Base-by-base conservation (phyloP, 2,888 invertebrate genomes). In the Notocelia uddmanniana region DNA sequence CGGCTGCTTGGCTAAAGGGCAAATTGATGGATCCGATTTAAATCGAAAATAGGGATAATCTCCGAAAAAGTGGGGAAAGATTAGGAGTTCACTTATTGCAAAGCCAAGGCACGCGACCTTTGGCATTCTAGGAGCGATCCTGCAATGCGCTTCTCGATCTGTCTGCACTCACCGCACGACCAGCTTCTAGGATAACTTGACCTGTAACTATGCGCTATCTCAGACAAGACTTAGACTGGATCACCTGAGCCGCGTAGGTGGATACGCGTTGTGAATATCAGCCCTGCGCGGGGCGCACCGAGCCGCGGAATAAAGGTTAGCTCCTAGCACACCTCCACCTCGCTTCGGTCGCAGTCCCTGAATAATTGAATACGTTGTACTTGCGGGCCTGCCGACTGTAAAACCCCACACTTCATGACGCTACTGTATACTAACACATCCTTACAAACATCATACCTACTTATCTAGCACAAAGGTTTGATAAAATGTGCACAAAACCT, bases 21-120 rank as follows among this genome's bases (percentile, higher is more conserved):
- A 37, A 62, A 64, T 68, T 58, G 58, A 68, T 57, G 55, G 62
- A 72, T 55, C 68, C 54, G 62, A 68, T 72, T 68, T 37, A 67
- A 70, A 68, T 68, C 62, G 75, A 79, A 69, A 78, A 78, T 76
- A 74, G 80, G 75, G 77, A 78, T 75, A 80, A 78, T 79, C 74
- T 79, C 76, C 76, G 74, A 78, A 81, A 81, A 83, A 77, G 73
- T 77, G 77, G 74, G 50, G 76, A 77, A 78, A 78, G 80, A 80
- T 79, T 80, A 76, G 76, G 78, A 82, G 79, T 82, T 75, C 72
- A 69, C 59, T 74, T 72, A 78, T 78, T 79, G 57, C 60, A 55
- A 52, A 75, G 78, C 74, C 68, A 79, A 77, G 62, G 45, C 60
- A 66, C 48, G 55, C 70, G 75, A 75, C 75, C 77, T 75, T 74